Evolutionary conservation across 2,888 invertebrate genomes (phyloP).

Genomic region (Silvanus unidentatus): DNA sequence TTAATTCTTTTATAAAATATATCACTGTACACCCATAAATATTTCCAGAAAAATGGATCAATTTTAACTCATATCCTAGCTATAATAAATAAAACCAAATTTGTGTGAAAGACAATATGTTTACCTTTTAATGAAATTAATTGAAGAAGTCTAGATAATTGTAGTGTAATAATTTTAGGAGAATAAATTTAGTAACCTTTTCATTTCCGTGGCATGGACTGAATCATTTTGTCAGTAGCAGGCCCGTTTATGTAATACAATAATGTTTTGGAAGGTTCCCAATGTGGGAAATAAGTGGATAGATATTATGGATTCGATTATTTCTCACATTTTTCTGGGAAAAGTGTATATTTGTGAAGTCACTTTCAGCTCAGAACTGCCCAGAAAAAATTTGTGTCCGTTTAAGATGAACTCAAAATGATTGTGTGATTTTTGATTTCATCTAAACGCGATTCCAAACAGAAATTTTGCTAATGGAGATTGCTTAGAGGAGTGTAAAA

Average conservation of each 20-base stretch:
- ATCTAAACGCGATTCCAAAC: constrained; percentile 3
- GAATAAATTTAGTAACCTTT: too few species aligned
- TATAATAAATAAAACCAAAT: constrained; percentile 4
- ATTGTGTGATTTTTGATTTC: constrained; percentile 9
- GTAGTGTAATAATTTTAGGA: constrained; percentile 4
- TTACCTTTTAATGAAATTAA: constrained; percentile 8
- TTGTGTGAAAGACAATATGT: constrained; percentile 26
- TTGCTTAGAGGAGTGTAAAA: constrained; percentile 27
- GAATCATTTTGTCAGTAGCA: too few species aligned
- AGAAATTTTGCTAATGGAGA: constrained; percentile 19
- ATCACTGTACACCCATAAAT: too few species aligned
- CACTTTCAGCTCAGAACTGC: constrained; percentile 39
- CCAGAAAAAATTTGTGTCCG: constrained; percentile 17
- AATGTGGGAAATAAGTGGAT: too few species aligned
- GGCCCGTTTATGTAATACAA: too few species aligned
- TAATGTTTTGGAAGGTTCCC: too few species aligned
- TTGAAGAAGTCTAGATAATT: constrained; percentile 14
- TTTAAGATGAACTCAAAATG: not conserved
- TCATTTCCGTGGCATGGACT: too few species aligned
- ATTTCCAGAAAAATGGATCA: too few species aligned
- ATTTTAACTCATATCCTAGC: too few species aligned
- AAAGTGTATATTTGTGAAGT: constrained; percentile 28
- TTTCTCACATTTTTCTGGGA: too few species aligned
- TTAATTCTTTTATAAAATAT: too few species aligned
- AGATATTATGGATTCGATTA: too few species aligned